Evolutionary conservation across 2,888 invertebrate species (phyloP), one percentile per base, ranked within the genome.

Genomic region (Ceramica pisi): DNA sequence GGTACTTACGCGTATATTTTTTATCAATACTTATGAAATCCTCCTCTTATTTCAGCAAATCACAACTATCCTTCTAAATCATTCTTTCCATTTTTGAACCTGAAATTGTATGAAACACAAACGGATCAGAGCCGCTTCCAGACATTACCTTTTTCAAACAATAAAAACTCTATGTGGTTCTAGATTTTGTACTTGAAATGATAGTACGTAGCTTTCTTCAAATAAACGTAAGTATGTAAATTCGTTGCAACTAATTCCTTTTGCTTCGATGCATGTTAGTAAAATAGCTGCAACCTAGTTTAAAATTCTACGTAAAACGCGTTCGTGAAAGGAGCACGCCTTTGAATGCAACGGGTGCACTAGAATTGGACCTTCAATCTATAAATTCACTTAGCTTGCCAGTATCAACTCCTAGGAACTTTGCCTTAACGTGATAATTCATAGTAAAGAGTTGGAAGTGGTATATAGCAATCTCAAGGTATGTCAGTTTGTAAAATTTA

Each of bases 371-470:
- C 26, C 41, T 74, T 74, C 75, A 50, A 50, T 75, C 48, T 19
- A 80, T 80, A 48, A 74, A 75, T 59, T 48, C 75, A 80, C 64
- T 74, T 74, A 74, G 53, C 12, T 51, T 23, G 50, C 10, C 23
- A 19, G n/a, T 50, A 19, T 48, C 51, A 35, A 21, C 46, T 70
- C 31, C 12, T 50, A 38, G 21, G 21, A 31, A 48, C 23, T 23
- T 75, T 35, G 57, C 59, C 59, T 71, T 48, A 53, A 44, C 19
- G 14, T n/a, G 38, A 51, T 56, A 16, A 31, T 56, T 44, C 12
- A 38, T 14, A 14, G n/a, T 31, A 31, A 55, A 5, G 35, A 19
- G 19, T 46, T 1, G 46, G 8, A 8, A 46, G 46, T 19, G 19
- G 46, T 46, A 46, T 19, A 19, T 50, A 23, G n/a, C 48, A 48